A percentile compares a stretch with the other conserved stretches of the same genome.
Conservation (phyloP, 2,888 invertebrate species). For the Sericinus montela region DNA sequence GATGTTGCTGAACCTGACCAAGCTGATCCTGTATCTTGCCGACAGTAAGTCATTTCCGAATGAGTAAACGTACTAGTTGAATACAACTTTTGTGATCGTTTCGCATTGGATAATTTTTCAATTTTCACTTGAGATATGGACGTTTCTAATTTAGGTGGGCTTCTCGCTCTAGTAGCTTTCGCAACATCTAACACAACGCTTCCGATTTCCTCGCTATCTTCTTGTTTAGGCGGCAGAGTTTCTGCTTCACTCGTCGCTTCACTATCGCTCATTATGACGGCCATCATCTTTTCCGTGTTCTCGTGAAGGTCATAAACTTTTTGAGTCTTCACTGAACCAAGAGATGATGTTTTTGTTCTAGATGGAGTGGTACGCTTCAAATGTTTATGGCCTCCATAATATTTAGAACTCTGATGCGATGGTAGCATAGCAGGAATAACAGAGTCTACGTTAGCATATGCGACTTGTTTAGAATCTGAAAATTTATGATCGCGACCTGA, state of each 20-base stretch:
- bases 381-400: constrained; percentile 33
- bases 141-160: constrained; percentile 59
- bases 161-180: constrained; percentile 29
- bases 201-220: constrained; percentile 25
- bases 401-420: constrained; percentile 34
- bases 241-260: constrained; percentile 29
- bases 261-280: constrained; percentile 49
- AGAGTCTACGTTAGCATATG: constrained; percentile 42
- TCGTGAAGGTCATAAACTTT: constrained; percentile 63
- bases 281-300: constrained; percentile 57
- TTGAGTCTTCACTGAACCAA: constrained; percentile 43
- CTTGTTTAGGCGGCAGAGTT: constrained; percentile 20
- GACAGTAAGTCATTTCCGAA: constrained; percentile 36
- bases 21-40: constrained; percentile 42
- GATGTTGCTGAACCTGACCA: constrained; percentile 38
- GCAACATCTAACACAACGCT: constrained; percentile 9
- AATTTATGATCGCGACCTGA: constrained; percentile 10
- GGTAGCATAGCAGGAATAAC: constrained; percentile 44
- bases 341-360: constrained; percentile 39
- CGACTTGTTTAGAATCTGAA: constrained; percentile 29
- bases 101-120: constrained; percentile 27
- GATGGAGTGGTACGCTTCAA: constrained; percentile 25
- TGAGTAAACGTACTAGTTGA: constrained; percentile 47
- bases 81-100: constrained; percentile 29
- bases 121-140: constrained; percentile 53